Conservation (phyloP, 2,888 invertebrate genomes). For the Pheosia tremula region DNA sequence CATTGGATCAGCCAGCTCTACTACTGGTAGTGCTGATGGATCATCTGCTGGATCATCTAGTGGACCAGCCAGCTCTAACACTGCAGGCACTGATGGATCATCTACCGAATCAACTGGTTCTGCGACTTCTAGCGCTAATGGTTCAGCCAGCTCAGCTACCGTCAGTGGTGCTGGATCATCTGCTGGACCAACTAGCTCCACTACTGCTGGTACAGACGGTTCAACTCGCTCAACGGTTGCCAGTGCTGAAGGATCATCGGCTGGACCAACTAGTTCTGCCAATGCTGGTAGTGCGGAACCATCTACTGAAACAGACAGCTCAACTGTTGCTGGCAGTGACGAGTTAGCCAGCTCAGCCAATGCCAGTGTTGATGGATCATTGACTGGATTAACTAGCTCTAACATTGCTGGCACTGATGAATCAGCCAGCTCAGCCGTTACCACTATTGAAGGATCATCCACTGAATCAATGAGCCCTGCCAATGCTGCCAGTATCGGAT, state of each 20-base stretch:
- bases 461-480: not conserved
- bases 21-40: not conserved
- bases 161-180: conserved; percentile 10
- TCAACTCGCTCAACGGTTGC: conserved; percentile 4
- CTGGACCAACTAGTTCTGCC: not conserved
- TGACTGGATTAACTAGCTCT: conserved; percentile 1
- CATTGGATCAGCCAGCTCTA: not conserved
- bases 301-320: not conserved
- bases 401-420: conserved; percentile 2
- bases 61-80: not conserved
- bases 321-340: conserved; percentile 3
- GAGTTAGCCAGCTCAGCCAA: not conserved
- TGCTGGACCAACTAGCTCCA: not conserved
- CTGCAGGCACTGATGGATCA: not conserved
- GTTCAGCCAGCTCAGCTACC: conserved; percentile 2
- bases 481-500: conserved; percentile 9
- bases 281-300: not conserved
- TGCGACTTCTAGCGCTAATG: not conserved
- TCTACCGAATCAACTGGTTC: not conserved
- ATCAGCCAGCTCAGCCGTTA: not conserved
- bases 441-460: not conserved
- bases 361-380: not conserved
- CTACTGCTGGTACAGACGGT: not conserved
- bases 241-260: not conserved
- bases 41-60: not conserved